A percentile compares a stretch with the other conserved stretches of the same genome.
These are phyloP conservation scores for Ophion costatus DNA, from an alignment of 2,888 invertebrate genomes.

Conservation along the genomic window DNA sequence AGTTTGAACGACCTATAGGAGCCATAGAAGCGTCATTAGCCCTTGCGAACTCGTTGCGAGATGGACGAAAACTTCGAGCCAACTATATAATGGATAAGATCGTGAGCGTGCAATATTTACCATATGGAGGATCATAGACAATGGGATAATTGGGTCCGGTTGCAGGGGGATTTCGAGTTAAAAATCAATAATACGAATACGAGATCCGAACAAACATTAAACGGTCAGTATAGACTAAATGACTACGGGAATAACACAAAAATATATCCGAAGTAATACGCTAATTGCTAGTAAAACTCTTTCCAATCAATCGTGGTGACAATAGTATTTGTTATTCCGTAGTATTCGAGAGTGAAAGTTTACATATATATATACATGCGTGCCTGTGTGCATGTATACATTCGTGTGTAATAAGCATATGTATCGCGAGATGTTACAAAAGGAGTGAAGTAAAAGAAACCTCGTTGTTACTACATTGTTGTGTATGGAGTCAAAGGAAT, in stretches of 20 bases:
- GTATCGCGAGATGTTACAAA: constrained; percentile 69
- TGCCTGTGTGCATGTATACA: constrained; percentile 3
- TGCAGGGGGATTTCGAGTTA: constrained; percentile 64
- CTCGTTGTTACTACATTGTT: constrained; percentile 74
- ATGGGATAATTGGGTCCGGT: constrained; percentile 46
- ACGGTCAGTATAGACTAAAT: constrained; percentile 56
- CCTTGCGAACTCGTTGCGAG: constrained; percentile 10
- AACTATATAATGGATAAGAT: constrained; percentile 29
- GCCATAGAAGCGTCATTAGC: constrained; percentile 44
- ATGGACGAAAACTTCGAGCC: constrained; percentile 20
- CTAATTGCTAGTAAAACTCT: constrained; percentile 65
- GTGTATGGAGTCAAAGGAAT: constrained; percentile 63
- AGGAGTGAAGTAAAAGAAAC: constrained; percentile 60
- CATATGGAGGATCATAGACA: constrained; percentile 15
- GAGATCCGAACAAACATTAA: constrained; percentile 62
- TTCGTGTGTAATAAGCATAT: constrained; percentile 54
- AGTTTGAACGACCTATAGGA: constrained; percentile 47
- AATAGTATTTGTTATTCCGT: constrained; percentile 80
- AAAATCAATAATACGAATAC: constrained; percentile 65
- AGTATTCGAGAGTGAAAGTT: constrained; percentile 71
- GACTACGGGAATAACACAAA: constrained; percentile 49
- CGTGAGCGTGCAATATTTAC: constrained; percentile 72
- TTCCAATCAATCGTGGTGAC: constrained; percentile 81
- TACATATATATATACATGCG: constrained; percentile 23
- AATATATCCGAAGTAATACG: constrained; percentile 58